These are phyloP conservation scores for Anomalospiza imberbis DNA, from an alignment of 2,797 vertebrate species.

Conservation along the genomic window DNA sequence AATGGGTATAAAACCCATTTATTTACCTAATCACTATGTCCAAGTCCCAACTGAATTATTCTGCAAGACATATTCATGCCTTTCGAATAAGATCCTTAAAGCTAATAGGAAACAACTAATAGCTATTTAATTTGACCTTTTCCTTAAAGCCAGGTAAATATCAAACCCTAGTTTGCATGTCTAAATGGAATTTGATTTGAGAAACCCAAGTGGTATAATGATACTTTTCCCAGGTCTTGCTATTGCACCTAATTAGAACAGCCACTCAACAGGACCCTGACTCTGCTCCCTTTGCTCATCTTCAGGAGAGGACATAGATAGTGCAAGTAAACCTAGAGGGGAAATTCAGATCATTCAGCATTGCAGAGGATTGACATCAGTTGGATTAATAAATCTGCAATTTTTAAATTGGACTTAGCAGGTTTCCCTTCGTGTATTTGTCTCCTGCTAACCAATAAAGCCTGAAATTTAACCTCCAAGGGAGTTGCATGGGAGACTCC, in stretches of 20 bases:
- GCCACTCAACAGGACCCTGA: neutral
- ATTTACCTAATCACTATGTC: neutral
- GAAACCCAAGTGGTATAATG: neutral
- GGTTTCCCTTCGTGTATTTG: neutral
- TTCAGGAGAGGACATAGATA: rapidly evolving
- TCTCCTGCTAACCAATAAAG: neutral
- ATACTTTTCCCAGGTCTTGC: neutral
- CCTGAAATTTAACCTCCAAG: neutral
- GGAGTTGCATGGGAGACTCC: neutral
- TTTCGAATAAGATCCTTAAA: neutral
- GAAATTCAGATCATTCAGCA: neutral
- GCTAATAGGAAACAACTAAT: neutral
- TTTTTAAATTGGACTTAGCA: neutral
- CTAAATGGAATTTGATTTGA: neutral
- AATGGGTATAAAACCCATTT: neutral
- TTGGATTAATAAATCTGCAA: neutral
- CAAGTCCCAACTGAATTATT: neutral
- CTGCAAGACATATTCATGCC: neutral
- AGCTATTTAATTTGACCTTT: constrained; percentile 46
- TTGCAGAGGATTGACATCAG: neutral
- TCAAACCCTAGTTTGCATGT: neutral
- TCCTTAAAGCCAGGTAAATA: constrained; percentile 37
- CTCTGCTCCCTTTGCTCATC: neutral
- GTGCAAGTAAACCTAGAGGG: neutral
- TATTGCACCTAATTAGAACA: rapidly evolving